Percentiles rank a stretch among this genome's conserved stretches.
Conservation (phyloP, 2,113 vertebrate genomes). For the Microtus richardsoni region DNA sequence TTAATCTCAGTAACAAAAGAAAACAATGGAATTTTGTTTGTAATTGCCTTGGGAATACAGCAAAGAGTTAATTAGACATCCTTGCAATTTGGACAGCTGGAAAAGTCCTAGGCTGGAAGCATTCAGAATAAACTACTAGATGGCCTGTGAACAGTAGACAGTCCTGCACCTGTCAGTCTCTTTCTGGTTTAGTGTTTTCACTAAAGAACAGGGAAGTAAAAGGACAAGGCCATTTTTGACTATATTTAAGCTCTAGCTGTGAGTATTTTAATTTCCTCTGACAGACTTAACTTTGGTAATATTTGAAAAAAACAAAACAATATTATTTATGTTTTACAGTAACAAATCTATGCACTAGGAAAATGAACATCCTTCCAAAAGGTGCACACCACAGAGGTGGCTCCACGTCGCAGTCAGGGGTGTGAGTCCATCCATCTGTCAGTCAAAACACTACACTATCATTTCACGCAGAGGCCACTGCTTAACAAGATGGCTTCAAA, state of each 20-base stretch:
- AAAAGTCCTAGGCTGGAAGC: neutral
- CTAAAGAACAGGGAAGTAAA: neutral
- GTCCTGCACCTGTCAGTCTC: neutral
- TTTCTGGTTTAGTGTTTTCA: neutral
- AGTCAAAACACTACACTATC: neutral
- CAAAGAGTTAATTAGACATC: neutral
- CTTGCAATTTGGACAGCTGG: neutral
- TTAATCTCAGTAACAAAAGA: slow-evolving; percentile 56
- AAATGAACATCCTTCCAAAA: neutral
- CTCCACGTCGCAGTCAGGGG: neutral
- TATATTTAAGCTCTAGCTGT: neutral
- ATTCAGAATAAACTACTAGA: neutral
- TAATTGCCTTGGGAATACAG: neutral
- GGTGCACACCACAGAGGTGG: neutral
- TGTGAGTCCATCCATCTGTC: neutral
- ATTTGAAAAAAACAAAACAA: slow-evolving; percentile 44
- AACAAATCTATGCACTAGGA: neutral
- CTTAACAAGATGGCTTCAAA: neutral
- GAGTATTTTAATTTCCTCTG: neutral
- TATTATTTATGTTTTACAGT: neutral
- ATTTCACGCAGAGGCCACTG: neutral
- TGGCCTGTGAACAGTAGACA: neutral
- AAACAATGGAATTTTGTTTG: slow-evolving; percentile 30
- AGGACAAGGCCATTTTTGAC: neutral
- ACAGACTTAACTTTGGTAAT: neutral